Base-by-base conservation (phyloP, 2,797 vertebrate genomes). In the Lepus oiostolus region DNA sequence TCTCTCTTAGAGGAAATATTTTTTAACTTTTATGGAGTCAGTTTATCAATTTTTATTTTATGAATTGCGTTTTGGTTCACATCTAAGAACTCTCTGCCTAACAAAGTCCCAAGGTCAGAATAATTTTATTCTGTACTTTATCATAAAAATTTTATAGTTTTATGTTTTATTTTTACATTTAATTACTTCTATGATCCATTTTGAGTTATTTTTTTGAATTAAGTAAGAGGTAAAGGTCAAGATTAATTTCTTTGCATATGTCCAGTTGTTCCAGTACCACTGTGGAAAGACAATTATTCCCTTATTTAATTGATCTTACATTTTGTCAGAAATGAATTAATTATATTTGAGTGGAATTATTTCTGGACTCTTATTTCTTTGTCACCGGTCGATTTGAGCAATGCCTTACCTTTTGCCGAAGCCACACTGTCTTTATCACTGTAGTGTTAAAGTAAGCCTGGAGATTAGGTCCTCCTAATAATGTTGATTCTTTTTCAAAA, bases 51-150 rank as follows among this genome's bases (percentile, higher is more conserved):
- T 67, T 88, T 89, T 67, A 13, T 82, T 75, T 58, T 54, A 77
- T 58, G 9, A 47, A 54, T 82, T 81, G 14, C 71, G 62, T 52
- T 77, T 63, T 67, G 19, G 32, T 82, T 82, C 38, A 50, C 50
- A n/a, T 82, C 22, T 91, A 82, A 70, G 93, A 86, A 75, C 38
- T 26, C 42, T 75, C 68, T 68, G 70, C 11, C 68, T 70, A 62
- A 60, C 38, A 74, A 94, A 30, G 10, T 86, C 80, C 9, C 50
- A 91, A 74, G 50, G 28, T 84, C 90, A 67, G 32, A 28, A 4
- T 28, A 22, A 70, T 10, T n/a, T 79, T 70, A 79, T 60, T 79
- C 7, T 21, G 1, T 68, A 42, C 9, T 17, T 85, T 77, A 11
- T 77, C 63, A 47, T 54, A 60, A 50, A 80, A 24, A 16, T 30